Base-by-base conservation (phyloP, 1,140 invertebrate genomes). In the Drosophila tristis region DNA sequence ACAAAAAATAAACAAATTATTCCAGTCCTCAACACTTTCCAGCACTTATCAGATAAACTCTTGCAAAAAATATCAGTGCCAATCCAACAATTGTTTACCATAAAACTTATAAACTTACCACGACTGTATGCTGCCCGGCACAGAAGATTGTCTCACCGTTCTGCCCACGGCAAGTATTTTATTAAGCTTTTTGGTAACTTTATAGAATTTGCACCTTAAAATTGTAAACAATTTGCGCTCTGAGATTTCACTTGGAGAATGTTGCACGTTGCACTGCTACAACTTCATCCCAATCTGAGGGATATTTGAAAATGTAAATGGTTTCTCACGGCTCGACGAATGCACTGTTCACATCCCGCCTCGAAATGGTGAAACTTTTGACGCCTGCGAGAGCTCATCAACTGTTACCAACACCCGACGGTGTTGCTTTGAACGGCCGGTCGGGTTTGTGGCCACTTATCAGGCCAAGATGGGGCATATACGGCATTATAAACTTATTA, bases 341-440 rank as follows among this genome's bases (percentile, higher is more conserved):
- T 59, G 39, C 51, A 58, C 61, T 78, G 64, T 23, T 81, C 70
- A 82, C 78, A 86, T 87, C 49, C 66, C 74, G 70, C 25, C 51
- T 25, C 58, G 39, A 68, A 82, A 75, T 55, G 16, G 59, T 8
- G 26, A 23, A 59, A 44, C 35, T 68, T 61, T 49, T 29, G 23
- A 25, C 25, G 49, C 20, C 13, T 49, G 53, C 29, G 25, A 61
- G 62, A 74, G 63, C 51, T 74, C 81, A 78, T 81, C 82, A 81
- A 86, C 82, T 67, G 82, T 67, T 51, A 47, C 49, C 55, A 65
- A 78, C 74, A 81, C 78, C 56, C 74, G 61, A 35, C 59, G 65
- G 50, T 75, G 55, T n/a, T 67, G 44, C 71, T 78, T 58, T 87
- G 65, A 67, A 35, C 63, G 55, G 31, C 20, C 45, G n/a, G 16